Evolutionary conservation across 92 coral and sea anemone genomes (phyloP).

Genomic region (Chrysogorgia sp.): DNA sequence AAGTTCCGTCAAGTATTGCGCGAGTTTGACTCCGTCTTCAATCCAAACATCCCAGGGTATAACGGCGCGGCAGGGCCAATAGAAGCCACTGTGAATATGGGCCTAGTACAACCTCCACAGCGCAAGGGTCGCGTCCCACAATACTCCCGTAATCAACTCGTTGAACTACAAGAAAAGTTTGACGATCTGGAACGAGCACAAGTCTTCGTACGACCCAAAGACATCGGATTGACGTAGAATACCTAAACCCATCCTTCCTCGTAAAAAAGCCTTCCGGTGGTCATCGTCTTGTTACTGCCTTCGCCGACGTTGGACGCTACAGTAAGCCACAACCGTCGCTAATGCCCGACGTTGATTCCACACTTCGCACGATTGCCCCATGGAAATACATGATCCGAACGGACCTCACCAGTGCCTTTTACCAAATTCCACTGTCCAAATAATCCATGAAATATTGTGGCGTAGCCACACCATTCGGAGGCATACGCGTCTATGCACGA

Average conservation of each 20-base stretch:
- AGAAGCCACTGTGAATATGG: constrained; percentile 21
- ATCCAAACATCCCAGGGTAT: constrained; percentile 44
- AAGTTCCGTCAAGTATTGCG: constrained; percentile 21
- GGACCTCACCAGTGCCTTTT: no score
- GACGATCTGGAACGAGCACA: constrained; percentile 2
- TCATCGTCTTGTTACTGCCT: constrained; percentile 36
- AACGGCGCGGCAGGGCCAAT: constrained; percentile 45
- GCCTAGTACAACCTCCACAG: constrained; percentile 9
- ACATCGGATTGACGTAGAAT: constrained; percentile 28
- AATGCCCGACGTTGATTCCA: no score
- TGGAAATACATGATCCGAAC: no score
- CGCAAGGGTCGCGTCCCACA: no score
- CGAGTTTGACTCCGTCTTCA: constrained; percentile 43
- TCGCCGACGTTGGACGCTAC: no score
- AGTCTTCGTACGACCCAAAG: constrained; percentile 15
- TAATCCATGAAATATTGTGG: no score
- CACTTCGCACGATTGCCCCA: no score
- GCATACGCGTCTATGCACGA: no score
- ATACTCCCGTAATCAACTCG: no score
- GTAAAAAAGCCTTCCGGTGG: constrained; percentile 56
- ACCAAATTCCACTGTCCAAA: no score
- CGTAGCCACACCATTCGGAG: no score
- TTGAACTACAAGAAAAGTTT: constrained; percentile 46
- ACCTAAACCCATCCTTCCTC: constrained; percentile 47
- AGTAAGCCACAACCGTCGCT: no score